Conservation (phyloP, 2,888 invertebrate species). For the Sabatieria punctata region DNA sequence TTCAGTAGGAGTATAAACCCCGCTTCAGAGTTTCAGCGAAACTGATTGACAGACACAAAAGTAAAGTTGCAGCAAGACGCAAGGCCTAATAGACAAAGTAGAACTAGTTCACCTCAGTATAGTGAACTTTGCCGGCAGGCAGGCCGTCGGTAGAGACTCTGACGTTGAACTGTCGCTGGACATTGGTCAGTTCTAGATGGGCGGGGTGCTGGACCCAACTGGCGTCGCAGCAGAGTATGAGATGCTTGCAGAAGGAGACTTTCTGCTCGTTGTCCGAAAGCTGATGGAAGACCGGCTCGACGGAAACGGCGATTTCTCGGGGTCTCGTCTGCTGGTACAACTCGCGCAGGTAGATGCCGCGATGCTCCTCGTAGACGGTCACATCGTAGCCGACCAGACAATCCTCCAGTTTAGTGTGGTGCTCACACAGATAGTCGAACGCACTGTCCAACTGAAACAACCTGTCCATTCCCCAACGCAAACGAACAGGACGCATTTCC, state of each 20-base stretch:
- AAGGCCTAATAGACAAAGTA: too few relatives aligned
- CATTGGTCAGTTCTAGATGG: slow-evolving; percentile 67
- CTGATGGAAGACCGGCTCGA: slow-evolving; percentile 69
- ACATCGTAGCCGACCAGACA: slow-evolving; percentile 16
- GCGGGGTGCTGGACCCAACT: slow-evolving; percentile 61
- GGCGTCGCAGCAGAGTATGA: slow-evolving; percentile 55
- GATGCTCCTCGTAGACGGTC: slow-evolving; percentile 39
- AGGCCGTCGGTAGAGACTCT: slow-evolving; percentile 56
- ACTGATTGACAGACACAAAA: too few relatives aligned
- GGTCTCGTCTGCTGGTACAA: slow-evolving; percentile 45
- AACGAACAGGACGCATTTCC: too few relatives aligned
- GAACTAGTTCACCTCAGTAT: slow-evolving; percentile 55
- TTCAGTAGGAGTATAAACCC: too few relatives aligned
- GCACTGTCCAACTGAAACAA: slow-evolving; percentile 56
- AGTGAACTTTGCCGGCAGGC: slow-evolving; percentile 53
- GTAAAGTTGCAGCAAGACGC: too few relatives aligned
- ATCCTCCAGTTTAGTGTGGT: too few relatives aligned
- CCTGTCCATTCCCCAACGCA: too few relatives aligned
- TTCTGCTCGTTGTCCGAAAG: slow-evolving; percentile 41
- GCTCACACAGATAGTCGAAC: slow-evolving; percentile 56
- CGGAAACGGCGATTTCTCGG: slow-evolving; percentile 52
- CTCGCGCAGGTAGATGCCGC: slow-evolving; percentile 71
- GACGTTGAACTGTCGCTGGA: slow-evolving; percentile 52
- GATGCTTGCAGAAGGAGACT: slow-evolving; percentile 62
- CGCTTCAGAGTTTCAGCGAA: too few relatives aligned